phyloP scores from a whole-genome alignment of 2,797 vertebrate species.

The Chlorospingus flavigularis region DNA sequence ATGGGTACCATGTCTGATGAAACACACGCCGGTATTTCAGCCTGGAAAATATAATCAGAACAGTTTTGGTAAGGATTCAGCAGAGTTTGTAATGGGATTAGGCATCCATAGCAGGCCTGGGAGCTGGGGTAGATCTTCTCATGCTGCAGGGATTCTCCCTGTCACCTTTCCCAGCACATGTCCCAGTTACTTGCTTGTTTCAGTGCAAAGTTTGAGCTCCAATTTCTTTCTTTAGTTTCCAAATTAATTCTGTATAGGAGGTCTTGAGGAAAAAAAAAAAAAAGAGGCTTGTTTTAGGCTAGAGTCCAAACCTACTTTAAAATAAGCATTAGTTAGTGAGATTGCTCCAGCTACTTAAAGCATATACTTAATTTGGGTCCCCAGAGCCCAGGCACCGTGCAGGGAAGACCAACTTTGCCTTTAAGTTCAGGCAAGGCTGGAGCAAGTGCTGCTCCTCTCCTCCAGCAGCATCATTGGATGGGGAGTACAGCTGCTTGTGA shows the following conservation, averaged over 20 bases:
- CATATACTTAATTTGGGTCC: neutral
- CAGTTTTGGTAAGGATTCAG: neutral
- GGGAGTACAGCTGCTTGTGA: neutral
- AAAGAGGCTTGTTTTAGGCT: neutral
- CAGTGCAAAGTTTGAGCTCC: neutral
- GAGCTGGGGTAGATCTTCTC: neutral
- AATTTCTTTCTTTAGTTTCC: neutral
- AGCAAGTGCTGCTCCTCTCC: neutral
- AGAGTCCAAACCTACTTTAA: neutral
- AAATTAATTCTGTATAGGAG: neutral
- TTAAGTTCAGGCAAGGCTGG: neutral
- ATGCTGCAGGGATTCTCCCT: neutral
- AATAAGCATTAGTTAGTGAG: neutral
- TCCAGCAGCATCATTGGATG: neutral
- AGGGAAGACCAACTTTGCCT: neutral
- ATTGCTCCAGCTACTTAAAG: neutral
- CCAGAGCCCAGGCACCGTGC: neutral
- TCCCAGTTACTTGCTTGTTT: neutral
- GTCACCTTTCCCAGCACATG: rapidly evolving
- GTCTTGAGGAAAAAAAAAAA: neutral
- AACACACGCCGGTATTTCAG: rapidly evolving
- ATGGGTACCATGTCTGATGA: rapidly evolving
- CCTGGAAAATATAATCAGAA: neutral
- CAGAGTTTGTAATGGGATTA: neutral
- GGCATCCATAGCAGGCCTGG: neutral